Evolutionary conservation across 2,888 invertebrate species (phyloP).

Genomic region (Metallyticus violacea): DNA sequence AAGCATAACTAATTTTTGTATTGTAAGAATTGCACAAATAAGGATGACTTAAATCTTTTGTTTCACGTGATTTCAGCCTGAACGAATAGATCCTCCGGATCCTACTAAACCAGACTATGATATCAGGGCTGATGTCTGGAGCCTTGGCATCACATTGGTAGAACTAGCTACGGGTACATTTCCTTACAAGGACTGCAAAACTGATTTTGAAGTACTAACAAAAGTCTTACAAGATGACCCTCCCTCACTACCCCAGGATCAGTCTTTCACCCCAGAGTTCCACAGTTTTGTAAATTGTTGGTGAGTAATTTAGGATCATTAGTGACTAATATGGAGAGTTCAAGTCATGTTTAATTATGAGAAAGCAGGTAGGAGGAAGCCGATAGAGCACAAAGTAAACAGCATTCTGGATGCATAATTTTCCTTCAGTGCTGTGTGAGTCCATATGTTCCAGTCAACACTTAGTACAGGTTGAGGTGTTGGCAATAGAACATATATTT

Average conservation of each 20-base stretch:
- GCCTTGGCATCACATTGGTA: slow-evolving; percentile 91
- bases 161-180: slow-evolving; percentile 96
- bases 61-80: slow-evolving; percentile 65
- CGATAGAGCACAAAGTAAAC: too few relatives aligned
- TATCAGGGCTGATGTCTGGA: slow-evolving; percentile 99
- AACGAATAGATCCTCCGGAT: slow-evolving; percentile 92
- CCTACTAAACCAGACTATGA: slow-evolving; percentile 95
- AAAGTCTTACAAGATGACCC: slow-evolving; percentile 89
- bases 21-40: background rate
- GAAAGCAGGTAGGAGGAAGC: too few relatives aligned
- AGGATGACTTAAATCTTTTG: background rate
- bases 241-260: slow-evolving; percentile 74
- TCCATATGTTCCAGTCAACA: too few relatives aligned
- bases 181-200: slow-evolving; percentile 91
- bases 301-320: slow-evolving; percentile 51
- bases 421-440: too few relatives aligned
- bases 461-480: too few relatives aligned
- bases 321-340: too few relatives aligned
- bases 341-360: too few relatives aligned
- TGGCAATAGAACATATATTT: too few relatives aligned
- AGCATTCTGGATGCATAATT: too few relatives aligned
- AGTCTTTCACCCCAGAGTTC: slow-evolving; percentile 80
- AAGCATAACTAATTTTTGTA: too few relatives aligned
- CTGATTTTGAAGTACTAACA: slow-evolving; percentile 95
- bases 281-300: slow-evolving; percentile 88